A percentile compares a stretch with the other conserved stretches of the same genome.
Evolutionary conservation across 2,797 vertebrate genomes (phyloP).

Genomic region (Poecilia picta): DNA sequence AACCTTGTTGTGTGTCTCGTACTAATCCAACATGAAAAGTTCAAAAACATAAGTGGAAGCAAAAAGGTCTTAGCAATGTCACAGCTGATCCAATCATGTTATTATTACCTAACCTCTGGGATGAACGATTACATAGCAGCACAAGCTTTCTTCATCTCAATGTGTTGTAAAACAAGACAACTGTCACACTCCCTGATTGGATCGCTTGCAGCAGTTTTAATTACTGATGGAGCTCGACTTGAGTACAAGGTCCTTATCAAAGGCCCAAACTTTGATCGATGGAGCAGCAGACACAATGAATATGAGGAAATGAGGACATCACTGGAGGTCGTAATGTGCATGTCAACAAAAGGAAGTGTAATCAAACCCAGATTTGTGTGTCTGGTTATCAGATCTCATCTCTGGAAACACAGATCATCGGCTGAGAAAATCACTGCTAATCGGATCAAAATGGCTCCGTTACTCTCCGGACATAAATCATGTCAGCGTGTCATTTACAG

Average conservation of each 20-base stretch:
- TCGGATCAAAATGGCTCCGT: slow-evolving; percentile 50
- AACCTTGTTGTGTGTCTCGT: slow-evolving; percentile 1
- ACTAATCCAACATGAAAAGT: not conserved
- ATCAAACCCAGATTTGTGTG: slow-evolving; percentile 52
- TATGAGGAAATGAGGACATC: slow-evolving; percentile 42
- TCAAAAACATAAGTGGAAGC: slow-evolving; percentile 12
- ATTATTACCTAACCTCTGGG: slow-evolving; percentile 16
- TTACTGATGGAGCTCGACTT: slow-evolving; percentile 35
- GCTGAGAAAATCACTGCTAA: slow-evolving; percentile 42
- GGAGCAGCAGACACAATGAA: slow-evolving; percentile 30
- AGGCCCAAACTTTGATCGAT: slow-evolving; percentile 52
- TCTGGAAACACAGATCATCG: slow-evolving; percentile 38
- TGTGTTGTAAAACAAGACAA: slow-evolving; percentile 29
- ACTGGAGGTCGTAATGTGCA: slow-evolving; percentile 24
- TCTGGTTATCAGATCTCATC: slow-evolving; percentile 50
- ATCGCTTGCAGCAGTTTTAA: slow-evolving; percentile 52
- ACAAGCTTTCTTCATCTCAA: slow-evolving; percentile 11
- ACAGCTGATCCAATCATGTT: slow-evolving; percentile 29
- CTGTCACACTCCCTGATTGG: slow-evolving; percentile 38
- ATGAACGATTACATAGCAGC: slow-evolving; percentile 34
- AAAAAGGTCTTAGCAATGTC: slow-evolving; percentile 8
- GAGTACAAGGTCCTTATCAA: slow-evolving; percentile 10
- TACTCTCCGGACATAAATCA: slow-evolving; percentile 42
- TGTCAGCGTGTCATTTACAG: slow-evolving; percentile 34
- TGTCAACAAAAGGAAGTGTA: slow-evolving; percentile 59